Evolutionary conservation across 35 echinoderm and acorn worm genomes (phyloP).

Genomic region (Apostichopus californicus): DNA sequence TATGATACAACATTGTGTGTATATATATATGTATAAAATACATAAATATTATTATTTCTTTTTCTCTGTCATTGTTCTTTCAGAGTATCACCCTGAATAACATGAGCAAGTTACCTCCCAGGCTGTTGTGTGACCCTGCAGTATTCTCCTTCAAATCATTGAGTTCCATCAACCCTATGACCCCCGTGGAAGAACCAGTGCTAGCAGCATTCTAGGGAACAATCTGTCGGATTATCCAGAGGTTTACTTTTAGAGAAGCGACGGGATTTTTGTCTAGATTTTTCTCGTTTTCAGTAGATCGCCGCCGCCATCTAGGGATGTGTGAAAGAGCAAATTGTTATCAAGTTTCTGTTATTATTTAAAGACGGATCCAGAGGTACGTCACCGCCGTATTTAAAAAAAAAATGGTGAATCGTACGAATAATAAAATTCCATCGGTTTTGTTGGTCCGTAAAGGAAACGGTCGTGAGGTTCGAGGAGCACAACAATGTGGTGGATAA

Average conservation of each 20-base stretch:
- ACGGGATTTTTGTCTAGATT: no score
- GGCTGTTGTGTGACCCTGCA: constrained; percentile 90
- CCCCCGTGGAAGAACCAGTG: constrained; percentile 92
- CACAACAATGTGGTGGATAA: no score
- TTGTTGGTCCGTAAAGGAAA: no score
- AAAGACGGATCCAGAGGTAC: no score
- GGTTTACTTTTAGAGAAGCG: no score
- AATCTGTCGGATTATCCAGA: neutral
- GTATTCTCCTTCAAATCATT: constrained; percentile 93
- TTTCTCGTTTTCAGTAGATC: no score
- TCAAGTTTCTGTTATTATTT: no score
- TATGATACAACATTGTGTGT: no score
- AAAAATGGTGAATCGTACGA: no score
- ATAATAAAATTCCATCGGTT: no score
- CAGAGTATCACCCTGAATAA: constrained; percentile 87
- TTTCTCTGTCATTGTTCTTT: constrained; percentile 45
- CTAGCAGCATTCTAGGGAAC: constrained; percentile 72
- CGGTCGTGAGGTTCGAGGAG: no score
- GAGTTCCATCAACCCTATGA: constrained; percentile 85
- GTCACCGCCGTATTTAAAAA: no score
- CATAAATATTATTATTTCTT: neutral
- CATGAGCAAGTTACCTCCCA: constrained; percentile 71
- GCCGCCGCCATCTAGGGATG: neutral
- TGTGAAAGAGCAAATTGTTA: neutral
- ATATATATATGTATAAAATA: neutral